Conservation (phyloP, 2,797 vertebrate genomes). For the Erethizon dorsatum region DNA sequence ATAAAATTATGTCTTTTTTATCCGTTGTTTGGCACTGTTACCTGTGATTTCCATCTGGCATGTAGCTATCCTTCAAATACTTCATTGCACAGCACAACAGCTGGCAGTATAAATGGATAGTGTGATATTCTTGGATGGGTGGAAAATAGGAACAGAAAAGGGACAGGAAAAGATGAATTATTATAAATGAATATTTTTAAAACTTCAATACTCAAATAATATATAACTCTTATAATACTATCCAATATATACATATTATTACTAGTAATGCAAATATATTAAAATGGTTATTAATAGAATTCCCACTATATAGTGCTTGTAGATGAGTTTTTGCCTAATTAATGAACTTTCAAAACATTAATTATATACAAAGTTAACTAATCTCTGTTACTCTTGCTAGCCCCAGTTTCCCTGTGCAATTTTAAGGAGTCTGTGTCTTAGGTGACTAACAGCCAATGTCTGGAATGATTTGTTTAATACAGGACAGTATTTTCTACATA, state of each 20-base stretch:
- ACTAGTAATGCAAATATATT: neutral
- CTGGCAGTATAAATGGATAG: constrained; percentile 56
- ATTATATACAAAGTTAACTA: neutral
- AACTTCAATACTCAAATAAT: neutral
- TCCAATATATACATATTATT: neutral
- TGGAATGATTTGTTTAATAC: neutral
- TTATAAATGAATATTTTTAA: neutral
- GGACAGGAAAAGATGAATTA: neutral
- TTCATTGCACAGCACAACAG: constrained; percentile 63
- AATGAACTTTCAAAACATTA: neutral
- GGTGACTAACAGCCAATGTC: neutral
- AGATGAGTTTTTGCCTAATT: neutral
- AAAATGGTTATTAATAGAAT: neutral
- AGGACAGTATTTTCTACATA: neutral
- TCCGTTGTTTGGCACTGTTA: constrained; percentile 67
- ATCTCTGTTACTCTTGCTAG: neutral
- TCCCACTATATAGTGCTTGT: neutral
- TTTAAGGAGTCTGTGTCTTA: neutral
- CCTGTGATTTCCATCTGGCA: constrained; percentile 70
- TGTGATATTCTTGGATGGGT: constrained; percentile 21
- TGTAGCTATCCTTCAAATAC: constrained; percentile 64
- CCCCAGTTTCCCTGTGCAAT: neutral
- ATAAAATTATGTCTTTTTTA: constrained; percentile 54
- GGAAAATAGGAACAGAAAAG: neutral
- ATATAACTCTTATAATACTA: neutral